Base-by-base conservation (phyloP, 2,888 invertebrate genomes). In the Gymnosoma rotundatum region DNA sequence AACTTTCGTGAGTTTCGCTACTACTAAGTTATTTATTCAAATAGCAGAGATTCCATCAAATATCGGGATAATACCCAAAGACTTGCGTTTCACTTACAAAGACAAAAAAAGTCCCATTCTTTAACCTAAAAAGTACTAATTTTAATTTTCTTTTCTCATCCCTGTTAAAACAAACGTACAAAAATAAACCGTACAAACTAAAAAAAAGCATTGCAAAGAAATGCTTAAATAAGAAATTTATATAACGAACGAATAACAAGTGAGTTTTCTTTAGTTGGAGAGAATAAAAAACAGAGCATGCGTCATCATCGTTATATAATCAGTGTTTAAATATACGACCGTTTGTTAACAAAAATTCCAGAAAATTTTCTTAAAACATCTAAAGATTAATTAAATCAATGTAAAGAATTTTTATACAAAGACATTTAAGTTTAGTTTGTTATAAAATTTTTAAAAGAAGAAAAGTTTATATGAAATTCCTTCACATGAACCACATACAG, bases 371-470 rank as follows among this genome's bases (percentile, higher is more conserved):
- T 14, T 78, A 50, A 64, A 64, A 78, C 63, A 72, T 64, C 56
- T 78, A 25, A 18, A 78, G 78, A 78, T 78, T 78, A 72, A 72
- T 64, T 70, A 72, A 70, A 78, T 56, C 45, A 56, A 70, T 63
- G 70, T 14, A 50, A 48, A 69, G 20, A 78, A 69, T 52, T 67
- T 66, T n/a, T 48, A 12, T 56, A 36, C 56, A 78, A 48, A 60
- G 21, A 78, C 61, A 78, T 52, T 48, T 42, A 0, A 20, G 21
- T 20, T 50, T 60, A 42, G 42, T 25, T 56, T 64, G 42, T 1
- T 9, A 64, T 38, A 32, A 75, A 75, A 38, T 50, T 66, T 50
- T 12, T 48, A n/a, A 21, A 32, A 21, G 38, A 58, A 64, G 42
- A 45, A n/a, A 61, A 5, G 42, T 38, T 42, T 54, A 78, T 52